Conservation (phyloP, 2,797 vertebrate genomes). For the Spinus olivaceus region DNA sequence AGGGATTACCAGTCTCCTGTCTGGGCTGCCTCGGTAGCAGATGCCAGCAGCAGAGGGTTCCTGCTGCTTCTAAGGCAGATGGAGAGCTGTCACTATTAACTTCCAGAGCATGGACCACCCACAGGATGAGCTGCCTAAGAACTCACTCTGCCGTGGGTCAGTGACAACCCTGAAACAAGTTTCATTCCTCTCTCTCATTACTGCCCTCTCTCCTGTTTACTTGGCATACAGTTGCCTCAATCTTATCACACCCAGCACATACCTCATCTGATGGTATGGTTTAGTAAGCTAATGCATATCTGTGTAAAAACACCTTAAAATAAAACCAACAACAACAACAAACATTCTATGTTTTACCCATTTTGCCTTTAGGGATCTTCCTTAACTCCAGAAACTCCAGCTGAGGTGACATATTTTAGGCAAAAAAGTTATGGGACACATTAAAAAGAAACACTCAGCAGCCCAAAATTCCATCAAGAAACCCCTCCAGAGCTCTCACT, state of each 20-base stretch:
- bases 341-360: neutral
- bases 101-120: neutral
- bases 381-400: neutral
- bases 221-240: neutral
- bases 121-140: neutral
- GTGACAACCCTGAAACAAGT: neutral
- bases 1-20: neutral
- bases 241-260: neutral
- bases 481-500: neutral
- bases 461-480: neutral
- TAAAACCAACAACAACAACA: neutral
- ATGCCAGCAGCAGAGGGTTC: neutral
- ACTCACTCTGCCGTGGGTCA: rapidly evolving
- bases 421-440: neutral
- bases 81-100: neutral
- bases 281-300: neutral
- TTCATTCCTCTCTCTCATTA: neutral
- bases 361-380: neutral
- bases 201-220: neutral
- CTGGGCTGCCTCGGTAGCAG: neutral
- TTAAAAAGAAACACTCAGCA: neutral
- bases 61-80: neutral
- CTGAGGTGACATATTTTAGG: neutral
- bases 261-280: neutral
- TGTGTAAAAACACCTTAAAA: neutral